phyloP scores from a whole-genome alignment of 2,797 vertebrate genomes.

The Ceryle rudis region DNA sequence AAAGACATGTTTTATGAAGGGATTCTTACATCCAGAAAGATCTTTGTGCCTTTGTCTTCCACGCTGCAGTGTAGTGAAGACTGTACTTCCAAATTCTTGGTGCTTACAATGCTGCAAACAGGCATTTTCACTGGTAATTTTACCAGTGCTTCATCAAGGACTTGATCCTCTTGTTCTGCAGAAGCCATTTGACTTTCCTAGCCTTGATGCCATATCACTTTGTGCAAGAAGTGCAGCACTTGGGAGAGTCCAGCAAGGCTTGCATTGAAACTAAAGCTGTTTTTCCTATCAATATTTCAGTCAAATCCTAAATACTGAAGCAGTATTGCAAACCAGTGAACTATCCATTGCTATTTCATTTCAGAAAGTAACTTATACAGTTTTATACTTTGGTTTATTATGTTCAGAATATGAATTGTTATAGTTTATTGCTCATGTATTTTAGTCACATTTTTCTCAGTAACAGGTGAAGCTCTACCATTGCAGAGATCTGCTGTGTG shows the following conservation, averaged over 20 bases:
- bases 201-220: not conserved
- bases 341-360: not conserved
- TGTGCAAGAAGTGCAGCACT: not conserved
- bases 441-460: not conserved
- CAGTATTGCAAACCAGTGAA: not conserved
- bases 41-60: not conserved
- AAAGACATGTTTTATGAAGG: not conserved
- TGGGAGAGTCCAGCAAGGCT: not conserved
- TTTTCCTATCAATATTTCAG: not conserved
- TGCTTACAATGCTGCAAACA: not conserved
- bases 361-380: not conserved
- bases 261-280: not conserved
- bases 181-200: not conserved
- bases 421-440: not conserved
- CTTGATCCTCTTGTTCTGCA: not conserved
- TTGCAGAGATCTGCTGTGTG: not conserved
- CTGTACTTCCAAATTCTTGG: fast-evolving
- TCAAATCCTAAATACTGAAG: not conserved
- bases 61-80: not conserved
- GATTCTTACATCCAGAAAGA: not conserved
- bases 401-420: not conserved
- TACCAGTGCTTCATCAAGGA: not conserved
- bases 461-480: not conserved
- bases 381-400: not conserved
- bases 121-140: not conserved